phyloP scores from a whole-genome alignment of 53 echinoderm and acorn worm species.

The Apostichopus leukothele region DNA sequence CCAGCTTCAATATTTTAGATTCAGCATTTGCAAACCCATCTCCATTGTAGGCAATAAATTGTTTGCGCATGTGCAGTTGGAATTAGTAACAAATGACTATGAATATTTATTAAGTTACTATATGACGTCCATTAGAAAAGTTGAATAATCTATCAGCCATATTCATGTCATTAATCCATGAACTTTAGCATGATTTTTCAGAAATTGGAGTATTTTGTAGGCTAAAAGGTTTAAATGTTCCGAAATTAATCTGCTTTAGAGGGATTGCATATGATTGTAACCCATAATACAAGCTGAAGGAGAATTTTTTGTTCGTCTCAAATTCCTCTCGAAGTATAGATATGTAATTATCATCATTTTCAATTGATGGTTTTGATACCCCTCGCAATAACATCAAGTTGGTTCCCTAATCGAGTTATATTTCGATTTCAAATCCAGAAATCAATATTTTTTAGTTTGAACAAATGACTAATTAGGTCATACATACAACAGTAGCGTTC shows the following conservation, averaged over 20 bases:
- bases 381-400: neutral
- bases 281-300: neutral
- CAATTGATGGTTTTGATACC: slow-evolving; percentile 1
- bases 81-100: neutral
- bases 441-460: slow-evolving; percentile 20
- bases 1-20: too few relatives aligned
- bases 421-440: neutral
- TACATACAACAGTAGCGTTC: neutral
- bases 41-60: too few relatives aligned
- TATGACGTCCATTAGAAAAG: neutral
- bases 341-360: neutral
- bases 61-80: too few relatives aligned
- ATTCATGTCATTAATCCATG: neutral
- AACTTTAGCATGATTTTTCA: neutral
- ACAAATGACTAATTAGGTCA: slow-evolving; percentile 45
- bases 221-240: slow-evolving; percentile 34
- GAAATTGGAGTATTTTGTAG: slow-evolving; percentile 9
- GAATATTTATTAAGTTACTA: neutral
- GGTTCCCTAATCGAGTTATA: slow-evolving; percentile 1
- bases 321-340: neutral
- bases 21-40: too few relatives aligned
- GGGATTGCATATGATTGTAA: slow-evolving; percentile 17
- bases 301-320: neutral
- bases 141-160: neutral
- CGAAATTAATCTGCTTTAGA: neutral